Conservation (phyloP, 53 echinoderm and acorn worm species). For the Stichopus horrens region DNA sequence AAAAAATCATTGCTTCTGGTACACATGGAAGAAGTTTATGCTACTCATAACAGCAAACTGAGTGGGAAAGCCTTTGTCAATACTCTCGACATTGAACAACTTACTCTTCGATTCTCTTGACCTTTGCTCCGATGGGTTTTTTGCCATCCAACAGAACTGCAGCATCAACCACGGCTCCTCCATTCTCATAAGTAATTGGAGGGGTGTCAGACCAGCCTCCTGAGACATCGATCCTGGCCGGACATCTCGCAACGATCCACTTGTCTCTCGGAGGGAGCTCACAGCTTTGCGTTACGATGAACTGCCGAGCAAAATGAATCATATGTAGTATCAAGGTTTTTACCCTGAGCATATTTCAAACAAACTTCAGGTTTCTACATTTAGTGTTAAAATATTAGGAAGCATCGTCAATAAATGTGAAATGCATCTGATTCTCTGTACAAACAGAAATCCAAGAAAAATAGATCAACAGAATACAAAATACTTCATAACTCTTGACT, state of each 20-base stretch:
- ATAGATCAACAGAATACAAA: too few relatives aligned
- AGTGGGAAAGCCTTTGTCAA: too few relatives aligned
- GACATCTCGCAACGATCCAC: constrained; percentile 88
- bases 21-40: too few relatives aligned
- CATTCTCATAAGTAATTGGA: constrained; percentile 93
- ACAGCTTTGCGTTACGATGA: constrained; percentile 67
- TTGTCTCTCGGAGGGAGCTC: constrained; percentile 72
- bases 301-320: constrained; percentile 51
- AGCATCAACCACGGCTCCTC: constrained; percentile 94
- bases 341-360: not conserved
- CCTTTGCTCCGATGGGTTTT: constrained; percentile 84
- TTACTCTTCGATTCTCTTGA: constrained; percentile 83
- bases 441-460: too few relatives aligned
- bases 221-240: constrained; percentile 89
- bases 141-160: constrained; percentile 90
- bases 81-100: constrained; percentile 1
- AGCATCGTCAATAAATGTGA: too few relatives aligned
- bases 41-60: too few relatives aligned
- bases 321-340: not conserved
- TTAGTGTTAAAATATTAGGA: too few relatives aligned
- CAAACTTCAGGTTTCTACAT: too few relatives aligned
- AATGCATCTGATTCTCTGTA: too few relatives aligned
- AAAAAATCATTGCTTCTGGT: too few relatives aligned
- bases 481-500: too few relatives aligned
- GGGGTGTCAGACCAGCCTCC: constrained; percentile 99